Evolutionary conservation across 1,140 invertebrate species (phyloP).

Genomic region (Lepidurus couesii): DNA sequence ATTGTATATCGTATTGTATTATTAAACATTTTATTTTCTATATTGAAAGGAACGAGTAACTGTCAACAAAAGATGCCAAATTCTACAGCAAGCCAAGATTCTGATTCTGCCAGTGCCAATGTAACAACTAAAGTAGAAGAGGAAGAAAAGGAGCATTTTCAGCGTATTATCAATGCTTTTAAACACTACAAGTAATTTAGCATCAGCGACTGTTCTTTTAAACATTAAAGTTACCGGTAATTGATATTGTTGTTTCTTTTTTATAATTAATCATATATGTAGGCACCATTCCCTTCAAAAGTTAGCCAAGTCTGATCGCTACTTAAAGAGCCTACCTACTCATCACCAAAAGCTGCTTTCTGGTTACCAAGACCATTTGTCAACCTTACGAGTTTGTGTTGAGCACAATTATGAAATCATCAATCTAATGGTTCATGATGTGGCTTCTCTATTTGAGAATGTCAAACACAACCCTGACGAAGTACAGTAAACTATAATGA

Average conservation of each 20-base stretch:
- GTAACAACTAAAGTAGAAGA: constrained; percentile 37
- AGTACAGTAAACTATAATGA: constrained; percentile 41
- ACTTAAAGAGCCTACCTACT: constrained; percentile 63
- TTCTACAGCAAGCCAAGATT: constrained; percentile 9
- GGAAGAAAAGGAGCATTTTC: constrained; percentile 69
- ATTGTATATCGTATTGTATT: too few species aligned
- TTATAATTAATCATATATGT: constrained; percentile 33
- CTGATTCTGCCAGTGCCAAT: constrained; percentile 23
- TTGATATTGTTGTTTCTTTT: constrained; percentile 14
- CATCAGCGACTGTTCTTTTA: constrained; percentile 19
- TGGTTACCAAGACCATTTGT: constrained; percentile 69
- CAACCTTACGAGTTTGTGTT: constrained; percentile 67
- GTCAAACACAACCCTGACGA: constrained; percentile 49
- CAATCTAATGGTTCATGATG: constrained; percentile 72
- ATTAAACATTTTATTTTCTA: too few species aligned
- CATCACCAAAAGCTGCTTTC: constrained; percentile 68
- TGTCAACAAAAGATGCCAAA: not conserved
- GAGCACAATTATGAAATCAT: constrained; percentile 80
- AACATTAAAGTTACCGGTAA: constrained; percentile 18
- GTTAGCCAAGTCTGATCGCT: constrained; percentile 65
- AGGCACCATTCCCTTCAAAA: constrained; percentile 48
- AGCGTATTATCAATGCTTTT: constrained; percentile 69
- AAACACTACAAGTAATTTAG: constrained; percentile 64
- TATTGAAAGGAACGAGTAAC: too few species aligned
- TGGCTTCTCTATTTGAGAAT: constrained; percentile 77